Evolutionary conservation across 2,888 invertebrate species (phyloP).

Genomic region (Luperina nickerlii): DNA sequence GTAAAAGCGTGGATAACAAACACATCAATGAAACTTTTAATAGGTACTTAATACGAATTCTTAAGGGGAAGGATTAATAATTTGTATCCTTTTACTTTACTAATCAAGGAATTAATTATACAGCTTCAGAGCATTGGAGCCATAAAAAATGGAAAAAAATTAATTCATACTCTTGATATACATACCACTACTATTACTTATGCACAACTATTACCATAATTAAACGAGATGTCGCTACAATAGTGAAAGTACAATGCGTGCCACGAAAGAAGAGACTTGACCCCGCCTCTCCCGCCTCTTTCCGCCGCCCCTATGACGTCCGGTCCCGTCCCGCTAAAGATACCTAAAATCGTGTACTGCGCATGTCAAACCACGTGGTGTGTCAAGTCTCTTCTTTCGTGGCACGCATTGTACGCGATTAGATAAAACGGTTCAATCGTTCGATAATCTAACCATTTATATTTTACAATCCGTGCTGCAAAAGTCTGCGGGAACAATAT

Average conservation of each 20-base stretch:
- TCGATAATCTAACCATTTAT: neutral
- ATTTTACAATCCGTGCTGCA: neutral
- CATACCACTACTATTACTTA: neutral
- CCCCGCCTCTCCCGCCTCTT: too few relatives aligned
- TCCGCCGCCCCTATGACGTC: too few relatives aligned
- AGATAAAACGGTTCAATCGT: slow-evolving; percentile 15
- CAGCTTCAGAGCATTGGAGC: neutral
- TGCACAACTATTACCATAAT: neutral
- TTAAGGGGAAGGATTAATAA: neutral
- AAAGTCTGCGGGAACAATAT: neutral
- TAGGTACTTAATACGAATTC: neutral
- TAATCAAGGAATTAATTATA: slow-evolving; percentile 31
- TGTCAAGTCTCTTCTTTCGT: too few relatives aligned
- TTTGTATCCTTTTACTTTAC: slow-evolving; percentile 8
- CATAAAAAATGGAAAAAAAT: neutral
- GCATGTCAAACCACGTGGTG: too few relatives aligned
- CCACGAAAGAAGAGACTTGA: too few relatives aligned
- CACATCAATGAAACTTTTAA: neutral
- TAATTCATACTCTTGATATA: neutral
- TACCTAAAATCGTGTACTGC: too few relatives aligned
- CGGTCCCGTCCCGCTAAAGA: too few relatives aligned
- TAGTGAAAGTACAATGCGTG: slow-evolving; percentile 11
- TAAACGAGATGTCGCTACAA: slow-evolving; percentile 8
- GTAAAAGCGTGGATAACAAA: slow-evolving; percentile 27
- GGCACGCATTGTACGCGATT: too few relatives aligned